These are phyloP conservation scores for Chrosomus eos DNA, from an alignment of 2,797 vertebrate genomes.

Conservation along the genomic window DNA sequence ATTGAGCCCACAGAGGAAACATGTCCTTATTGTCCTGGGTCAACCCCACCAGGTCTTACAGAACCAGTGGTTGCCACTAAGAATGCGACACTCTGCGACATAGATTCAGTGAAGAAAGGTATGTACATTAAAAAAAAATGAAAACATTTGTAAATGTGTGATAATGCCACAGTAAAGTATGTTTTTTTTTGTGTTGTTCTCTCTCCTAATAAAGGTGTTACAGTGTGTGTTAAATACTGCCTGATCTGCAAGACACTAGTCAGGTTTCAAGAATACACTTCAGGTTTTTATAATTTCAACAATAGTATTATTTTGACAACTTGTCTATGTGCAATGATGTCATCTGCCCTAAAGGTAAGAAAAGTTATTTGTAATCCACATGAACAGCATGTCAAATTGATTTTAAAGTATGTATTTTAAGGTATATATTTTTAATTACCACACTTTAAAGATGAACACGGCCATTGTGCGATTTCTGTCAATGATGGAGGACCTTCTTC, in stretches of 20 bases:
- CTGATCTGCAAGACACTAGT: not conserved
- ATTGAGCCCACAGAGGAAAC: not conserved
- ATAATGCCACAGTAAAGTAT: not conserved
- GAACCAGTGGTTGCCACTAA: too few relatives aligned
- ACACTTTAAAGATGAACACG: too few relatives aligned
- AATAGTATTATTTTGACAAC: not conserved
- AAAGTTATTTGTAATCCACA: not conserved
- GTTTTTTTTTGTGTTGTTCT: not conserved
- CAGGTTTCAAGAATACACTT: conserved; percentile 1
- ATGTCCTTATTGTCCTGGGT: not conserved
- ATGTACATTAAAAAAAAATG: too few relatives aligned
- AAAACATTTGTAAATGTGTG: too few relatives aligned
- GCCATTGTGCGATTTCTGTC: too few relatives aligned
- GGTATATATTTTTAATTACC: too few relatives aligned
- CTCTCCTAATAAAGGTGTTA: not conserved
- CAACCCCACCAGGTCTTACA: too few relatives aligned
- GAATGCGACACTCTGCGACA: too few relatives aligned
- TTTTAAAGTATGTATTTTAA: not conserved
- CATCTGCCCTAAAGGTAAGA: not conserved
- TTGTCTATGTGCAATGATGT: not conserved
- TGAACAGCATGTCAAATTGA: not conserved
- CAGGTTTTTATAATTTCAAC: conserved; percentile 19
- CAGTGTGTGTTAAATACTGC: not conserved
- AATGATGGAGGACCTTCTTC: too few relatives aligned
- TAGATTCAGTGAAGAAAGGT: too few relatives aligned